Base-by-base conservation (phyloP, 1,140 invertebrate species). In the Dendrolimus punctatus region DNA sequence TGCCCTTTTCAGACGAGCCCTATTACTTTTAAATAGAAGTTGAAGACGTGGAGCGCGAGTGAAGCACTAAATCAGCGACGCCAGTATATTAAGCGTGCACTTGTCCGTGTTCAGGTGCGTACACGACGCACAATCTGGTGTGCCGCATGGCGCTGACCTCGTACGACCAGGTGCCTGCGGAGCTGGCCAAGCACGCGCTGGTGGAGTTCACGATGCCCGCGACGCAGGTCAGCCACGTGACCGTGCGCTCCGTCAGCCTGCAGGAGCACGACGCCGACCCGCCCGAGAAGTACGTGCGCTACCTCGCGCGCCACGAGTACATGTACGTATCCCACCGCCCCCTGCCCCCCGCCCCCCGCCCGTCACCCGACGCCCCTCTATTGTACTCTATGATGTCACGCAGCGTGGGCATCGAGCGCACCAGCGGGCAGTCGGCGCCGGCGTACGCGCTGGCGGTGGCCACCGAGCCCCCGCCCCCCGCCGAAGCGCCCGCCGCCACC, bases 171-270 rank as follows among this genome's bases (percentile, higher is more conserved):
- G 94, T 99, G 69, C 98, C 98, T 8, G 96, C 97, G 52, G 93
- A 95, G 76, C 90, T 99, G 71, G 92, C 96, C 41, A 92, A 94
- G 57, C 94, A 92, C 87, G 95, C 94, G 62, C 93, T 94, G 76
- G 96, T 99, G 5, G 97, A 99, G 80, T 99, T 99, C 85, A 99
- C 96, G 9, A 99, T 99, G 98, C 98, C 99, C 37, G 94, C 96
- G 48, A 98, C 98, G 40, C 98, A 98, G 76, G 96, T 98, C 48
- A 98, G 96, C 37, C 97, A 99, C 84, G 98, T 96, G 46, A 98
- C 98, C 9, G 95, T 98, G 57, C 91, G 98, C 62, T 99, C 97
- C 53, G 96, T 99, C 36, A 96, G 96, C 60, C 92, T 99, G 55
- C 92, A 94, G 69, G 94, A 94, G 62, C 95, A 93, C 64, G 95